Evolutionary conservation across 2,888 invertebrate species (phyloP).

Genomic region (Carterocephalus palaemon): DNA sequence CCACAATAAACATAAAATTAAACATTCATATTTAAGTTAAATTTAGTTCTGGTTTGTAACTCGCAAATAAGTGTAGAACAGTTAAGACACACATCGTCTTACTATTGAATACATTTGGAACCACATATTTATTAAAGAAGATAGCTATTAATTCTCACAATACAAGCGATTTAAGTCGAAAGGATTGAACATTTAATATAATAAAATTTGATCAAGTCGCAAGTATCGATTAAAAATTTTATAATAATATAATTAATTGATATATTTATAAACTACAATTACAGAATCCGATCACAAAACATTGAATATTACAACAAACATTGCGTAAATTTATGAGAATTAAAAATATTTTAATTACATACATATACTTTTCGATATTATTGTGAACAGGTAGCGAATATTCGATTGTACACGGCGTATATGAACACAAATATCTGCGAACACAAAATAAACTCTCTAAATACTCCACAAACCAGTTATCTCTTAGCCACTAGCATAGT

Average conservation of each 20-base stretch:
- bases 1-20: no score
- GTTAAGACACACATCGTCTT: not conserved
- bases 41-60: no score
- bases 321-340: constrained; percentile 28
- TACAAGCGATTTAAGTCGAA: constrained; percentile 57
- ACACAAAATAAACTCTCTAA: constrained; percentile 54
- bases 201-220: constrained; percentile 22
- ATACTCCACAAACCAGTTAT: constrained; percentile 39
- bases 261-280: constrained; percentile 43
- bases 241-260: constrained; percentile 1
- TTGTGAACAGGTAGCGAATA: constrained; percentile 1
- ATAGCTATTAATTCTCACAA: constrained; percentile 33
- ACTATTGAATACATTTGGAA: not conserved
- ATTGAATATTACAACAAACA: constrained; percentile 23
- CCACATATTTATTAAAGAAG: constrained; percentile 30
- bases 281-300: constrained; percentile 27
- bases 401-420: constrained; percentile 33
- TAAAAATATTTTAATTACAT: constrained; percentile 25
- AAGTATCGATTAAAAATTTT: constrained; percentile 10
- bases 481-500: constrained; percentile 1
- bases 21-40: no score
- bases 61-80: constrained; percentile 6
- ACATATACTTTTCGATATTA: constrained; percentile 9
- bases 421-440: constrained; percentile 37
- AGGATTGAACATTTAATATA: constrained; percentile 44